Percentiles rank a stretch among this genome's conserved stretches.
These are phyloP conservation scores for Venusia cambrica DNA, from an alignment of 2,888 invertebrate genomes.

Conservation along the genomic window DNA sequence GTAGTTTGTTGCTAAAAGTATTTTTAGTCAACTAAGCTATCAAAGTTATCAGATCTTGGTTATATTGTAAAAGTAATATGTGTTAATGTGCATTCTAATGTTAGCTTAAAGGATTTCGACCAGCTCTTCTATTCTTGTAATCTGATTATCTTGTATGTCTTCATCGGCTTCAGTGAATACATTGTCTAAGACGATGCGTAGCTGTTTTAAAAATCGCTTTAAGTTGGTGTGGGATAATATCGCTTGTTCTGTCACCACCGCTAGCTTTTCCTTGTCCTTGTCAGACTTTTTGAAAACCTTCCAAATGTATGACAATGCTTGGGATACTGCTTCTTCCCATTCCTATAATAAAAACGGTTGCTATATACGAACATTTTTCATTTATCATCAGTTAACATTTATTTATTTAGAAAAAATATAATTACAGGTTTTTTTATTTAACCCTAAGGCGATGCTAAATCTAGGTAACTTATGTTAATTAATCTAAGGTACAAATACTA, in stretches of 20 bases:
- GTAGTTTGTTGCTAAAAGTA: too few relatives aligned
- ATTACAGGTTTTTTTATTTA: too few relatives aligned
- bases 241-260: constrained; percentile 73
- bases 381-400: too few relatives aligned
- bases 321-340: constrained; percentile 90
- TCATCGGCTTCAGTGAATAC: constrained; percentile 46
- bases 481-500: too few relatives aligned
- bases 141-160: constrained; percentile 33
- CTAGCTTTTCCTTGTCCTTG: constrained; percentile 82
- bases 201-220: constrained; percentile 68
- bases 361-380: constrained; percentile 9
- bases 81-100: too few relatives aligned
- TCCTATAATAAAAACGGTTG: constrained; percentile 81
- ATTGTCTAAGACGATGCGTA: constrained; percentile 58
- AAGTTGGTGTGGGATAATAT: constrained; percentile 63
- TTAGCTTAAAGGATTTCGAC: constrained; percentile 61
- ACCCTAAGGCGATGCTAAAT: too few relatives aligned
- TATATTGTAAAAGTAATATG: constrained; percentile 12
- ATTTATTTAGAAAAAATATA: too few relatives aligned
- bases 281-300: constrained; percentile 83
- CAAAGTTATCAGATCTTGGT: constrained; percentile 1
- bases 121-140: constrained; percentile 64
- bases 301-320: constrained; percentile 83
- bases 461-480: too few relatives aligned
- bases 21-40: too few relatives aligned